These are phyloP conservation scores for Megamerina dolium DNA, from an alignment of 2,888 invertebrate species.

Conservation along the genomic window DNA sequence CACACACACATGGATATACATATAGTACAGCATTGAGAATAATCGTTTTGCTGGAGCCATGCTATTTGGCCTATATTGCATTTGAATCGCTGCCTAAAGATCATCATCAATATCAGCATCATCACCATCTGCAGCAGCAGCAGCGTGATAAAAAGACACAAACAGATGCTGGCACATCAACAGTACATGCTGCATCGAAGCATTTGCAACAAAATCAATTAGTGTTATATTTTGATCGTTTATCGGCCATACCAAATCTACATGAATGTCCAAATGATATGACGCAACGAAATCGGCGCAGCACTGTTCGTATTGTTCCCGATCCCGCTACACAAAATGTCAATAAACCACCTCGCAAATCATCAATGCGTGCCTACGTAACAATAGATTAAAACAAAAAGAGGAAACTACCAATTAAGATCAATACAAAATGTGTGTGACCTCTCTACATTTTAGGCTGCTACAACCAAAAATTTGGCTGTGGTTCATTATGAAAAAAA, in stretches of 20 bases:
- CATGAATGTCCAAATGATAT: too few relatives aligned
- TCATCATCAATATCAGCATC: background rate
- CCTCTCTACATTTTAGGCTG: too few relatives aligned
- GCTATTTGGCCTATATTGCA: conserved; percentile 32
- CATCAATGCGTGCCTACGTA: background rate
- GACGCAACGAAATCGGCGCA: too few relatives aligned
- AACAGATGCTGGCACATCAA: background rate
- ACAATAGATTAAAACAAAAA: background rate
- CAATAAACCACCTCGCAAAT: too few relatives aligned
- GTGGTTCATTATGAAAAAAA: too few relatives aligned
- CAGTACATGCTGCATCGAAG: background rate
- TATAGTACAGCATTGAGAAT: conserved; percentile 25
- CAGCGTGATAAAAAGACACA: background rate
- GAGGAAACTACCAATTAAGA: background rate
- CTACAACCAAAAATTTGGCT: too few relatives aligned
- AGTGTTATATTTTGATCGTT: conserved; percentile 30
- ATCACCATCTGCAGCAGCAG: background rate
- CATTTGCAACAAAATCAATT: conserved; percentile 11
- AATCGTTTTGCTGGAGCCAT: conserved; percentile 30
- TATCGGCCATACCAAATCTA: conserved; percentile 30
- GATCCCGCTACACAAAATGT: too few relatives aligned
- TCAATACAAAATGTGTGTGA: too few relatives aligned
- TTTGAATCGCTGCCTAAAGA: conserved; percentile 21
- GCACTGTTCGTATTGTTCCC: too few relatives aligned
- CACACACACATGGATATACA: too few relatives aligned